Percentiles rank a stretch among this genome's conserved stretches.
These are phyloP conservation scores for Rallus limicola DNA, from an alignment of 2,113 vertebrate genomes.

Conservation along the genomic window DNA sequence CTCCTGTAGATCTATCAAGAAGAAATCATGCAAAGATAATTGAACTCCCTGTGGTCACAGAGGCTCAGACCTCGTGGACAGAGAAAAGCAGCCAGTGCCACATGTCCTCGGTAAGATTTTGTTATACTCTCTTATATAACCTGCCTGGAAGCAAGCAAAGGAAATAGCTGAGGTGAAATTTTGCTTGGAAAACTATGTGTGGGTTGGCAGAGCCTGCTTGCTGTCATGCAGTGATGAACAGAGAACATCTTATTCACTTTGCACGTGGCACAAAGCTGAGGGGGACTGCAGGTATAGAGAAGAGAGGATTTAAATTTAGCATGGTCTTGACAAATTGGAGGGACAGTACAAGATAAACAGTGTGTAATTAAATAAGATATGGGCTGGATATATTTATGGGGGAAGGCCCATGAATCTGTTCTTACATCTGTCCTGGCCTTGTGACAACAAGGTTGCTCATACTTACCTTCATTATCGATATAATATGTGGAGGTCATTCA, in stretches of 20 bases:
- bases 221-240: not conserved
- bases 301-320: not conserved
- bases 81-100: not conserved
- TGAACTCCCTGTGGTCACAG: not conserved
- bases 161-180: not conserved
- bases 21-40: not conserved
- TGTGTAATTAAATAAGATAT: not conserved
- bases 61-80: not conserved
- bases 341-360: not conserved
- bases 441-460: not conserved
- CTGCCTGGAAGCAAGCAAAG: not conserved
- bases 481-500: not conserved
- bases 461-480: not conserved
- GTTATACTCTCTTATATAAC: not conserved
- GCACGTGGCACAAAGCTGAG: not conserved
- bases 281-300: not conserved
- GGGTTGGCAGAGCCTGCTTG: too few species aligned
- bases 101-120: not conserved
- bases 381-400: not conserved
- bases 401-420: not conserved
- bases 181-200: rapidly evolving
- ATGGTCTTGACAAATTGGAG: not conserved
- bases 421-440: not conserved
- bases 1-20: not conserved
- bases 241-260: not conserved